phyloP scores from a whole-genome alignment of 2,797 vertebrate genomes.

The Mergus octosetaceus region DNA sequence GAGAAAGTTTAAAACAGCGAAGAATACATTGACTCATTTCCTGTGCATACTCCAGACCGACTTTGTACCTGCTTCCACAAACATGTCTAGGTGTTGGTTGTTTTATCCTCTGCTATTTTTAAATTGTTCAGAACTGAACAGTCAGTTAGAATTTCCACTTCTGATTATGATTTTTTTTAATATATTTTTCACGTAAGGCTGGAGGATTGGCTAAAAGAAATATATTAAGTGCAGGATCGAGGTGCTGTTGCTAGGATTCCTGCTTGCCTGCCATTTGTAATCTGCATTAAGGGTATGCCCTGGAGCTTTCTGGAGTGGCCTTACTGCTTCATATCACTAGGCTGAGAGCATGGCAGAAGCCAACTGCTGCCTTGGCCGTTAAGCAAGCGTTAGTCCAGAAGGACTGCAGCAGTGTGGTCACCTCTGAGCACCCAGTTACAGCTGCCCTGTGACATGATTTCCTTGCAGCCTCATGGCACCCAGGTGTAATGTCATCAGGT shows the following conservation, averaged over 20 bases:
- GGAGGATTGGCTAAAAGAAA: not conserved
- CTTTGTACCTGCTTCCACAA: not conserved
- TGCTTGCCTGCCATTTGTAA: not conserved
- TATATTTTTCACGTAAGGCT: not conserved
- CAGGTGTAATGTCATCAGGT: not conserved
- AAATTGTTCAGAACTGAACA: not conserved
- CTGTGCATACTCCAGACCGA: not conserved
- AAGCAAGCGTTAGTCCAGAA: not conserved
- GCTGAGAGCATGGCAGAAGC: not conserved
- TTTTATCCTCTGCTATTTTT: not conserved
- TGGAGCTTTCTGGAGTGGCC: not conserved
- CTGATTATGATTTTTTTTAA: not conserved
- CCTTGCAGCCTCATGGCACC: not conserved
- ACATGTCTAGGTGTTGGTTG: not conserved
- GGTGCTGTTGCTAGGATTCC: not conserved
- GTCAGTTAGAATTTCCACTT: not conserved
- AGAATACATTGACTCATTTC: not conserved
- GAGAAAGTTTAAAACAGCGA: not conserved
- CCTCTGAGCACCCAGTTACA: not conserved
- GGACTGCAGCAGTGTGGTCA: fast-evolving
- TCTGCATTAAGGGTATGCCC: not conserved
- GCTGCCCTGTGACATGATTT: not conserved
- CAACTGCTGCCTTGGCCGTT: not conserved
- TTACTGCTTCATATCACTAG: fast-evolving
- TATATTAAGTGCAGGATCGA: not conserved